Conservation (phyloP, 1,140 invertebrate genomes). For the Galleria mellonella region DNA sequence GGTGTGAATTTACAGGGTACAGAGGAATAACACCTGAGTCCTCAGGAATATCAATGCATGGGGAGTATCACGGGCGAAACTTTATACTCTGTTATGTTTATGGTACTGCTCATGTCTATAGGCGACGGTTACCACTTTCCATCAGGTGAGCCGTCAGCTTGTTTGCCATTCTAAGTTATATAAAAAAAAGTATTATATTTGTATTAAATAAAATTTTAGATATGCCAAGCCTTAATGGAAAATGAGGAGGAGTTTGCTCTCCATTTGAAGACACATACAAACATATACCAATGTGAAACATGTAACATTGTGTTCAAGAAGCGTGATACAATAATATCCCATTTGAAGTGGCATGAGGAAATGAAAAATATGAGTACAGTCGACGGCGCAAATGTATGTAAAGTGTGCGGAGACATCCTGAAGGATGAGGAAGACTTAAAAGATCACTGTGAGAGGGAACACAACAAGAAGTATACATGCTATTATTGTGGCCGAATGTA, state of each 20-base stretch:
- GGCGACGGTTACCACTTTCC: too few relatives aligned
- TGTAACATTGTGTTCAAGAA: slow-evolving; percentile 51
- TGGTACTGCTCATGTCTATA: too few relatives aligned
- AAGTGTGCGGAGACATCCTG: slow-evolving; percentile 45
- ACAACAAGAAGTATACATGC: slow-evolving; percentile 53
- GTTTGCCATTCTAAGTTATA: too few relatives aligned
- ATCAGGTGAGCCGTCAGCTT: too few relatives aligned
- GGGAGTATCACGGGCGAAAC: too few relatives aligned
- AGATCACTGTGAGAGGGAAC: slow-evolving; percentile 40
- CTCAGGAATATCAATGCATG: too few relatives aligned
- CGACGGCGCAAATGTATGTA: slow-evolving; percentile 41
- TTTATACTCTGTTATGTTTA: too few relatives aligned
- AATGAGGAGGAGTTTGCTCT: slow-evolving; percentile 39
- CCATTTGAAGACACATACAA: slow-evolving; percentile 45
- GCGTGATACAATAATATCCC: slow-evolving; percentile 40
- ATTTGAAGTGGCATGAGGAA: slow-evolving; percentile 44
- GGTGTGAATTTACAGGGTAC: too few relatives aligned
- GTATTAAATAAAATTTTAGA: too few relatives aligned
- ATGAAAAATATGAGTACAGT: slow-evolving; percentile 16
- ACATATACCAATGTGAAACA: slow-evolving; percentile 36
- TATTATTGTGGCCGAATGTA: slow-evolving; percentile 58
- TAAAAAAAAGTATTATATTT: too few relatives aligned
- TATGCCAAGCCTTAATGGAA: slow-evolving; percentile 48
- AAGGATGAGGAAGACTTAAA: slow-evolving; percentile 25
- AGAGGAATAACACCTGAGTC: too few relatives aligned